Evolutionary conservation across 2,113 vertebrate species (phyloP), one percentile per base, ranked within the genome.

Genomic region (Grantiella picta): DNA sequence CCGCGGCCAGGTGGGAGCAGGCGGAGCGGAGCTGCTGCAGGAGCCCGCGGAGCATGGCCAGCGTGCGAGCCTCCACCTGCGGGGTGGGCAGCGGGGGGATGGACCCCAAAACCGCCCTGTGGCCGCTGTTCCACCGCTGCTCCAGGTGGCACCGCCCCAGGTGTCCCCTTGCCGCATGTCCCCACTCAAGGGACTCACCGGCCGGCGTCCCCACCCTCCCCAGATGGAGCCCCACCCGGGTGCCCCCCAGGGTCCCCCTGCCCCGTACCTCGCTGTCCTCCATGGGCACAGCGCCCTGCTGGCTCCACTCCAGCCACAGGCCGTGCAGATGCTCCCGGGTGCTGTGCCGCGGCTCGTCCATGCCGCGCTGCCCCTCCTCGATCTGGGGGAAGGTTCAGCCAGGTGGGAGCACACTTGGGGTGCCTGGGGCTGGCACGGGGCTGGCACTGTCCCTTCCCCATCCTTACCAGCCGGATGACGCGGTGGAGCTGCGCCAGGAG

Each of bases 391-490:
- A 7, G 6, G 15, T 49, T 36, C 21, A n/a, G 28, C 3, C 3
- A 23, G 56, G 18, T 52, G 47, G 50, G 47, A 82, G 33, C 12
- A 7, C 47, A 0, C 4, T 1, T 0, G 11, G 23, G 8, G 4
- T 1, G 8, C 47, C 6, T 1, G 59, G 0, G 28, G 28, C 52
- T 1, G 23, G 53, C 52, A 15, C 0, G 2, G 36, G 11, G 15
- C 25, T 18, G 25, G 16, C 25, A 11, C 0, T 0, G 36, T 49
- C 21, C 61, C 23, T 6, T 2, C 7, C 9, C 1, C 14, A 0
- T 35, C 89, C 98, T 97, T 96, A 99, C 98, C 98, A 99, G 97
- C 87, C 98, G 97, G 47, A 99, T 96, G 11, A 98, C 95, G 53
- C 95, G 98, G 95, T 98, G 98, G 59, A 99, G 98, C 94, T 98